Percentiles rank a stretch among this genome's conserved stretches.
These are phyloP conservation scores for Chloroceryle amazona DNA, from an alignment of 2,797 vertebrate genomes.

Conservation along the genomic window DNA sequence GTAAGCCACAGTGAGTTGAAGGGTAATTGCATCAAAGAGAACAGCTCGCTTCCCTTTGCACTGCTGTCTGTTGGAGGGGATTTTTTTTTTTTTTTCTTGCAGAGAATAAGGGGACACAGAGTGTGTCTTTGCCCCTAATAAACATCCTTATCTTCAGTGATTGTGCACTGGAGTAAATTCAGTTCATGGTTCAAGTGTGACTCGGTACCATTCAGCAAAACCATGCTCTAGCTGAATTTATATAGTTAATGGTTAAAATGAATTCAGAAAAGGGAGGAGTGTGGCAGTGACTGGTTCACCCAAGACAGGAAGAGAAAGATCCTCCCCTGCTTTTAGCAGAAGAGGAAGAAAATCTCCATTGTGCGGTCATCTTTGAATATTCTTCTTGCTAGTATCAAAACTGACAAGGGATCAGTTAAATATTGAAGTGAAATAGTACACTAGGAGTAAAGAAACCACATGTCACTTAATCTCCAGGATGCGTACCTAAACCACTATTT, in stretches of 20 bases:
- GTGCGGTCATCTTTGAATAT: neutral
- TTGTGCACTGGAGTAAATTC: neutral
- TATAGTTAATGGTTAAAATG: neutral
- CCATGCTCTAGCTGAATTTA: neutral
- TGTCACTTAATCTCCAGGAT: neutral
- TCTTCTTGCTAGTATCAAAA: neutral
- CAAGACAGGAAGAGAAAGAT: slow-evolving; percentile 23
- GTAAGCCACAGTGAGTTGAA: neutral
- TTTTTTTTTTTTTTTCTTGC: neutral
- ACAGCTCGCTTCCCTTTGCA: neutral
- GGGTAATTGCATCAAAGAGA: neutral
- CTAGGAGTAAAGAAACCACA: neutral
- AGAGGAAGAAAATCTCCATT: neutral
- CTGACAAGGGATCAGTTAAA: neutral
- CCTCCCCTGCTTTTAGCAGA: slow-evolving; percentile 1
- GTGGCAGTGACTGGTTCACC: neutral
- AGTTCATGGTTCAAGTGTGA: neutral
- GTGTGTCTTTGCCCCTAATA: neutral
- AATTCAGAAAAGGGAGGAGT: neutral
- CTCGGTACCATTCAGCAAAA: neutral
- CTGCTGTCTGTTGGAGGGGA: neutral
- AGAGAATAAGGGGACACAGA: neutral
- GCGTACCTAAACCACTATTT: neutral
- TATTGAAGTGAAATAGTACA: neutral
- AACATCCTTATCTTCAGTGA: neutral